A percentile compares a stretch with the other conserved stretches of the same genome.
Evolutionary conservation across 2,113 vertebrate species (phyloP).

Genomic region (Corynorhinus townsendii): DNA sequence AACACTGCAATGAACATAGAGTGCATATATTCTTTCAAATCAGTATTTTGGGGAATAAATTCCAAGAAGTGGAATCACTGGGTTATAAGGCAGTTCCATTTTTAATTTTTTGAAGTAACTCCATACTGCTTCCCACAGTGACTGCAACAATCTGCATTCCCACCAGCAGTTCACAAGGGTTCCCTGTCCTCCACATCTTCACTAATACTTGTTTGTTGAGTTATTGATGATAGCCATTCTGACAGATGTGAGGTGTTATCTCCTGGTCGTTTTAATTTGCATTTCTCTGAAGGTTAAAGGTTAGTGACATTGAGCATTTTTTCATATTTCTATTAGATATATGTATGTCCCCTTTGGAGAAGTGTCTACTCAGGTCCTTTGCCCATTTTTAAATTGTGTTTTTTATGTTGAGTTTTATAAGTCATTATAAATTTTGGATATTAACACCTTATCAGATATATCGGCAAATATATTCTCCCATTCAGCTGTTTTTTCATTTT

Average conservation of each 20-base stretch:
- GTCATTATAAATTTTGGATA: neutral
- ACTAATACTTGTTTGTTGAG: neutral
- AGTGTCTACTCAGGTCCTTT: neutral
- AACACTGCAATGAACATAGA: neutral
- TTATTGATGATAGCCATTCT: neutral
- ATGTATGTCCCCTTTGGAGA: neutral
- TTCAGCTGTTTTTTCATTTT: neutral
- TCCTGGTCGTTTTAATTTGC: neutral
- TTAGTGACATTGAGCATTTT: neutral
- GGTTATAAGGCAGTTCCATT: neutral
- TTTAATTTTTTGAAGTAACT: neutral
- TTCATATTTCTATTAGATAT: neutral
- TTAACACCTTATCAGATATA: neutral
- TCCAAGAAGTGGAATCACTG: neutral
- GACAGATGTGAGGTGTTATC: neutral
- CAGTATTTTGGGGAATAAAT: neutral
- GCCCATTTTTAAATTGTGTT: neutral
- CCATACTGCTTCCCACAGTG: neutral
- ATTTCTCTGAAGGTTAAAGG: neutral
- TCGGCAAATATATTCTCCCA: neutral
- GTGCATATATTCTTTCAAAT: neutral
- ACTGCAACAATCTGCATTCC: neutral
- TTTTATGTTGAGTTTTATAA: neutral
- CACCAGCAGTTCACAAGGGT: neutral
- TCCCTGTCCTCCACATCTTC: neutral